Evolutionary conservation across 2,113 vertebrate species (phyloP).

Genomic region (Genyomyrus donnyi): DNA sequence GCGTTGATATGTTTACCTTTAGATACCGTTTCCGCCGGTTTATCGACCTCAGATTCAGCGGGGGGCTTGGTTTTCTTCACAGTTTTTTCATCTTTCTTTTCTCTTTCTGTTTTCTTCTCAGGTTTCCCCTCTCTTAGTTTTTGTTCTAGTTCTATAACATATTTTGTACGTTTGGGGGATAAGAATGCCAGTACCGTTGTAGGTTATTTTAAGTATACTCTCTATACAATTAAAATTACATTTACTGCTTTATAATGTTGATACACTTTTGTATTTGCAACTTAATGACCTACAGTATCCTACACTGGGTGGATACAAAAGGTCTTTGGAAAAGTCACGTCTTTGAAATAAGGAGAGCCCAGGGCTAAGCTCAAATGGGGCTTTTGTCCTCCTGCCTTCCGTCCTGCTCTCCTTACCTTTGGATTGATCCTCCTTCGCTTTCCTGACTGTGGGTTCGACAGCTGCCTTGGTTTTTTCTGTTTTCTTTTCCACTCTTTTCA

Average conservation of each 20-base stretch:
- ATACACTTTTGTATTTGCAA: neutral
- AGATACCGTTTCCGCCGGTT: neutral
- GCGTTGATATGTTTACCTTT: neutral
- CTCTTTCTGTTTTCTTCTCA: neutral
- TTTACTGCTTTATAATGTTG: neutral
- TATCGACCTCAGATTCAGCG: neutral
- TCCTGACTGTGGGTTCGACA: constrained; percentile 50
- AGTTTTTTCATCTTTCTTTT: neutral
- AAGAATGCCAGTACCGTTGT: neutral
- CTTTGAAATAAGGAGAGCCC: neutral
- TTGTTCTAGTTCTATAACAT: neutral
- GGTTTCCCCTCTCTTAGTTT: neutral
- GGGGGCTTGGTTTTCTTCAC: neutral
- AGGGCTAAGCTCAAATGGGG: neutral
- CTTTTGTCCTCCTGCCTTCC: neutral
- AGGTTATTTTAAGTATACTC: neutral
- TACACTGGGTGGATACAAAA: neutral
- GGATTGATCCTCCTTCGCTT: constrained; percentile 47
- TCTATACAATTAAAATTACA: neutral
- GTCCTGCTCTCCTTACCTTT: constrained; percentile 59
- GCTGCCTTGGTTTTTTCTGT: constrained; percentile 48
- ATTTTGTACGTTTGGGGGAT: neutral
- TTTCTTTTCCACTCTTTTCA: constrained; percentile 49
- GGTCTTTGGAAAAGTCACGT: neutral
- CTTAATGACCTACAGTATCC: neutral